A percentile compares a stretch with the other conserved stretches of the same genome.
These are phyloP conservation scores for Probaryconus sp. DNA, from an alignment of 1,140 invertebrate species.

Conservation along the genomic window DNA sequence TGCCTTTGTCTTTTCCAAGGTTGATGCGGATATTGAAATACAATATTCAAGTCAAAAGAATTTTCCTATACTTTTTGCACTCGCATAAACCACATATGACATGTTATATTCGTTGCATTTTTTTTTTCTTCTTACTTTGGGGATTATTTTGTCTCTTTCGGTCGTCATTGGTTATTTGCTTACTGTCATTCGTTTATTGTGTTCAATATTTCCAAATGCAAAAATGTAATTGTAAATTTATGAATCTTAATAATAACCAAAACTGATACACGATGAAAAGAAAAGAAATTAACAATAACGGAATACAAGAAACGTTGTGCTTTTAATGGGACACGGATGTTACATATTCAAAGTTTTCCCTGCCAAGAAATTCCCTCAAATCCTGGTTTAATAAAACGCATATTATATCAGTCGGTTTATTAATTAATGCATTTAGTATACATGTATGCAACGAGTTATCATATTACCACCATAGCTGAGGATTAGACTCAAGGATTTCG, in stretches of 20 bases:
- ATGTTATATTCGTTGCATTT: background rate
- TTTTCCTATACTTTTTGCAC: constrained; percentile 16
- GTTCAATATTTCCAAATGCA: no score
- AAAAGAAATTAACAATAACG: no score
- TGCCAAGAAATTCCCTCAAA: no score
- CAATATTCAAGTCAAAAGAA: constrained; percentile 23
- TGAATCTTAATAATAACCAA: no score
- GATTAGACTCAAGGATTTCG: background rate
- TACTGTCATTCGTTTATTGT: no score
- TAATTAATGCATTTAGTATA: constrained; percentile 14
- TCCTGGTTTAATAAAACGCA: no score
- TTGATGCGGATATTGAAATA: constrained; percentile 18
- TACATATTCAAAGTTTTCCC: no score
- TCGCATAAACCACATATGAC: constrained; percentile 12
- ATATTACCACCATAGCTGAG: background rate
- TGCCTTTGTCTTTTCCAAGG: constrained; percentile 5
- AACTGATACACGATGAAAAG: no score
- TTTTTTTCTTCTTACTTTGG: background rate
- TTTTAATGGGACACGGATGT: no score
- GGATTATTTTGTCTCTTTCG: background rate
- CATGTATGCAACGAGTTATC: constrained; percentile 2
- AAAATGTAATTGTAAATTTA: no score
- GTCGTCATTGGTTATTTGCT: background rate
- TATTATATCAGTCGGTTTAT: background rate
- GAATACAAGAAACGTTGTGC: no score